phyloP scores from a whole-genome alignment of 2,113 vertebrate genomes.

The Megaceryle maxima region DNA sequence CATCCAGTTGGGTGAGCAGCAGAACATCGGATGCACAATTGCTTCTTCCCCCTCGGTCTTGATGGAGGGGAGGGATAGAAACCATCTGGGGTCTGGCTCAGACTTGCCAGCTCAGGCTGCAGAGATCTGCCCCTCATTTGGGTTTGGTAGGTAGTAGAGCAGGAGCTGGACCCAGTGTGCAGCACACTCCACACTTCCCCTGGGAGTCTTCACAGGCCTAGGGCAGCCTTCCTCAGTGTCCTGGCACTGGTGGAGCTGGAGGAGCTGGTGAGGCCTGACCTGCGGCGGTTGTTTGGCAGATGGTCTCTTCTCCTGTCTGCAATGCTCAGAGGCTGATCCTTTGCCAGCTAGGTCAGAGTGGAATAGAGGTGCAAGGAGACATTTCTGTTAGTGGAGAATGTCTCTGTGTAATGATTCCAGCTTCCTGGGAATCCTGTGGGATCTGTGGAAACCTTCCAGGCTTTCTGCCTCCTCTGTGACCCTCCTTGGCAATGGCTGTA shows the following conservation, averaged over 20 bases:
- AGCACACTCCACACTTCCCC: rapidly evolving
- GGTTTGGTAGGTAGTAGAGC: not conserved
- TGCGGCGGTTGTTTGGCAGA: not conserved
- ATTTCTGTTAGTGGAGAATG: not conserved
- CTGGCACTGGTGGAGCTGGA: not conserved
- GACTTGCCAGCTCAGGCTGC: not conserved
- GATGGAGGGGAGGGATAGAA: not conserved
- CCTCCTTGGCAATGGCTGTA: not conserved
- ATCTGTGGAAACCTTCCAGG: not conserved
- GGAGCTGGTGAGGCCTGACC: not conserved
- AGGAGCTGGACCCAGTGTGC: not conserved
- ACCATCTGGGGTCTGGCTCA: not conserved
- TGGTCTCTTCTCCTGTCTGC: not conserved
- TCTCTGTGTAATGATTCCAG: not conserved
- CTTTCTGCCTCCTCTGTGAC: not conserved
- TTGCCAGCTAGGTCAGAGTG: not conserved
- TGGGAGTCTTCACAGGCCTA: not conserved
- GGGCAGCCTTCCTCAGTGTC: not conserved
- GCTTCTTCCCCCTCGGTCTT: not conserved
- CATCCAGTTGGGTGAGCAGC: not conserved
- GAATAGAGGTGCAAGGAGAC: not conserved
- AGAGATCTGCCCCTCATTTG: not conserved
- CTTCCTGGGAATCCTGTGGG: not conserved
- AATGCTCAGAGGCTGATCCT: not conserved
- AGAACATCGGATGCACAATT: rapidly evolving